Evolutionary conservation across 2,888 invertebrate genomes (phyloP), one percentile per base, ranked within the genome.

Genomic region (Holacanthella duospinosa): DNA sequence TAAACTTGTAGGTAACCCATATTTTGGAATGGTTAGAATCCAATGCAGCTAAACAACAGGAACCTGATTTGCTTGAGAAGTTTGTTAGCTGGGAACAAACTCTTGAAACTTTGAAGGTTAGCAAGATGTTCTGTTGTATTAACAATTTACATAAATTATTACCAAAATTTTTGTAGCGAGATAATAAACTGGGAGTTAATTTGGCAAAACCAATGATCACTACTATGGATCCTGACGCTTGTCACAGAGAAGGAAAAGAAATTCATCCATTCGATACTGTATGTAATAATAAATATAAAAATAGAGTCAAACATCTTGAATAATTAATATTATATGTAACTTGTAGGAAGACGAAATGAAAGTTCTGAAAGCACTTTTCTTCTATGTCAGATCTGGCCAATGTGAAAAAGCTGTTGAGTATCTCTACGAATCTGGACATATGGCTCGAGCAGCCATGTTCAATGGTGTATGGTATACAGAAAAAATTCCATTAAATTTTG

Each of bases 71-170:
- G 19, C 55, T 59, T n/a, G 63, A 63, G 6, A 70, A 68, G 61
- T 57, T 60, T 43, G 64, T 70, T 29, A 68, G 64, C 24, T 72
- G 70, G 70, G 72, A 72, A 56, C 67, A 72, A 25, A 72, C 72
- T 2, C 60, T 63, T 29, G 68, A 69, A 26, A 43, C 59, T n/a
- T 25, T 72, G 43, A 69, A 68, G 60, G 69, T 69, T 55, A 43
- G 29, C 16, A n/a, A 25, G 43, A 9, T 1, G 48, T 27, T 63
- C 9, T 61, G 48, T 27, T n/a, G n/a, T n/a, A 19, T n/a, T 1
- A 27, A 59, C 2, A 27, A 55, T 12, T 24, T 29, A 54, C 6
- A 9, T 21, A 54, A 54, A 9, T 21, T n/a, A n/a, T n/a, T n/a
- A n/a, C n/a, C n/a, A n/a, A n/a, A n/a, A n/a, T n/a, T n/a, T n/a